A percentile compares a stretch with the other conserved stretches of the same genome.
Conservation (phyloP, 2,797 vertebrate genomes). For the Coregonus sp. region DNA sequence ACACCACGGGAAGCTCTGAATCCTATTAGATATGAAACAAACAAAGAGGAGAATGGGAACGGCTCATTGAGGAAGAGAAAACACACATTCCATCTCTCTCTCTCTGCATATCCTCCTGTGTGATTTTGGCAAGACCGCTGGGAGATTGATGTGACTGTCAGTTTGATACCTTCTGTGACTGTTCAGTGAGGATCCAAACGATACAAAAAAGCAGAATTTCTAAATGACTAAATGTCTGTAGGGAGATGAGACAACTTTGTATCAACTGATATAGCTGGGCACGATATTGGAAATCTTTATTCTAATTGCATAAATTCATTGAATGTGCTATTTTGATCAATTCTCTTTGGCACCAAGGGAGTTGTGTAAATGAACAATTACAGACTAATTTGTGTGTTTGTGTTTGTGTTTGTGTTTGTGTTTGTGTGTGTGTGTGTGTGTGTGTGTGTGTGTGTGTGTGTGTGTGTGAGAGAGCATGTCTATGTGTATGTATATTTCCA, state of each 20-base stretch:
- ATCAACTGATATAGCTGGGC: conserved; percentile 56
- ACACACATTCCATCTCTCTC: conserved; percentile 22
- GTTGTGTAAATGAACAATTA: conserved; percentile 69
- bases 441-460: too few species aligned
- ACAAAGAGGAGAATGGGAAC: conserved; percentile 51
- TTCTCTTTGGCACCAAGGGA: conserved; percentile 61
- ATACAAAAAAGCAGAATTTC: conserved; percentile 59
- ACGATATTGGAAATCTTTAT: conserved; percentile 72
- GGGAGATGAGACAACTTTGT: conserved; percentile 62
- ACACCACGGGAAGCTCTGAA: conserved; percentile 50
- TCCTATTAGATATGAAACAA: conserved; percentile 60
- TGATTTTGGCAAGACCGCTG: conserved; percentile 59
- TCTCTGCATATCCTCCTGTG: conserved; percentile 43
- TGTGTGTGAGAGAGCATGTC: too few species aligned
- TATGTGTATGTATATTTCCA: conserved; percentile 56
- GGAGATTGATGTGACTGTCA: conserved; percentile 73
- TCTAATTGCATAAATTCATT: conserved; percentile 76
- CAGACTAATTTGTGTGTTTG: too few species aligned
- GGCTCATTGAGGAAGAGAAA: conserved; percentile 60
- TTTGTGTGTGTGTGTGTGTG: too few species aligned
- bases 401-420: too few species aligned
- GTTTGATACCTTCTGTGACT: conserved; percentile 67
- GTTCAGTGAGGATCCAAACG: conserved; percentile 55
- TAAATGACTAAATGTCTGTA: conserved; percentile 70
- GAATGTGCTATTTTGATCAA: conserved; percentile 69